Base-by-base conservation (phyloP, 1,140 invertebrate genomes). In the Zophobas morio region DNA sequence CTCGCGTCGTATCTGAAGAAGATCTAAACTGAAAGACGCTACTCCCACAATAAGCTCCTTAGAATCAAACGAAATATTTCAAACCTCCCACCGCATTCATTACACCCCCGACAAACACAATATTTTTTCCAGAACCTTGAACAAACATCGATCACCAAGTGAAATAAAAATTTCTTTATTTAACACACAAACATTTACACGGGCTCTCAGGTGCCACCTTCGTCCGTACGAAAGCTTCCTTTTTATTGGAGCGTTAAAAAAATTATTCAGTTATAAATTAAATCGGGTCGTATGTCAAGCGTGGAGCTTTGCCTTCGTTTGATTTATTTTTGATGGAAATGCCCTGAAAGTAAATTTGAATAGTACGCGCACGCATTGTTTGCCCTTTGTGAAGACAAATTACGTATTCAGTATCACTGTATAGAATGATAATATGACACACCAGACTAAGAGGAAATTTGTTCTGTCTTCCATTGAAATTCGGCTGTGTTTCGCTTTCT, bases 291-390 rank as follows among this genome's bases (percentile, higher is more conserved):
- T 1, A 60, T 60, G 56, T 60, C 56, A 60, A 60, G 56, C 56
- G 35, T 35, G 56, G 6, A 60, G 56, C 56, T 60, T 35, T 54
- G 51, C 49, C 2, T 20, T 8, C 49, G 49, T 20, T 20, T 46
- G 42, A 46, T 46, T 46, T 46, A 46, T 46, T 46, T 56, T 56
- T 53, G 49, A 53, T 53, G 49, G 49, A 53, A 53, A 53, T 53
- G 32, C 56, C 56, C 56, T 36, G 56, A 60, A 60, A 60, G 56
- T 60, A 60, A 60, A 60, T 60, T 60, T 60, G 56, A 60, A 60
- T 60, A 60, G 56, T 60, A 39, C 56, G 56, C 34, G 56, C 56
- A 35, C 37, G 56, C 56, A 60, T 60, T 60, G 56, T 60, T 60
- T 60, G 56, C 56, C 8, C 36, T 60, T 60, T 32, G 56, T 60